Percentiles rank a stretch among this genome's conserved stretches.
These are phyloP conservation scores for Pteropus rufus DNA, from an alignment of 2,797 vertebrate species.

Conservation along the genomic window DNA sequence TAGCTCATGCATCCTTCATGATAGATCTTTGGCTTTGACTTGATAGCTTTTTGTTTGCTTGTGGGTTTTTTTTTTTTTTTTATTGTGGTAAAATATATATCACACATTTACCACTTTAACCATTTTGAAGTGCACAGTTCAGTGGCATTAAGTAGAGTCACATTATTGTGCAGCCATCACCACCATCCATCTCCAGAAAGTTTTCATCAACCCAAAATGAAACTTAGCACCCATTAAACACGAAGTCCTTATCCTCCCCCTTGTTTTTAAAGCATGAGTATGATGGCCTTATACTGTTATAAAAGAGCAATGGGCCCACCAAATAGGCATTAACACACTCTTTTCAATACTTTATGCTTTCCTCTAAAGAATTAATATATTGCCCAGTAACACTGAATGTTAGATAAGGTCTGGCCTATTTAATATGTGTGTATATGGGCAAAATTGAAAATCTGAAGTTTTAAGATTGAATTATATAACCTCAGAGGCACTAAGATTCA, in stretches of 20 bases:
- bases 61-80: background rate
- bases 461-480: background rate
- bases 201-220: background rate
- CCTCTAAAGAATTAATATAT: background rate
- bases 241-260: fast-evolving
- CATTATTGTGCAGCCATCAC: too few relatives aligned
- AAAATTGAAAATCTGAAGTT: background rate
- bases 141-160: background rate
- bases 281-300: background rate
- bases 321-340: background rate
- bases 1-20: background rate
- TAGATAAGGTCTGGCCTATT: background rate
- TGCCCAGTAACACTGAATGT: background rate
- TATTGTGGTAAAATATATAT: background rate
- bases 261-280: background rate
- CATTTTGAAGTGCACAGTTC: background rate
- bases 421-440: background rate
- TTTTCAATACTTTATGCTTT: background rate
- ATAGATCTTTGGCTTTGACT: background rate
- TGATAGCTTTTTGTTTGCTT: background rate
- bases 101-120: background rate
- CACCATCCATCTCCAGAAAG: background rate
- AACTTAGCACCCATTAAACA: background rate
- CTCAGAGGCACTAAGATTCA: background rate
- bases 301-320: background rate